Evolutionary conservation across 2,113 vertebrate species (phyloP).

Genomic region (Shinisaurus crocodilurus): DNA sequence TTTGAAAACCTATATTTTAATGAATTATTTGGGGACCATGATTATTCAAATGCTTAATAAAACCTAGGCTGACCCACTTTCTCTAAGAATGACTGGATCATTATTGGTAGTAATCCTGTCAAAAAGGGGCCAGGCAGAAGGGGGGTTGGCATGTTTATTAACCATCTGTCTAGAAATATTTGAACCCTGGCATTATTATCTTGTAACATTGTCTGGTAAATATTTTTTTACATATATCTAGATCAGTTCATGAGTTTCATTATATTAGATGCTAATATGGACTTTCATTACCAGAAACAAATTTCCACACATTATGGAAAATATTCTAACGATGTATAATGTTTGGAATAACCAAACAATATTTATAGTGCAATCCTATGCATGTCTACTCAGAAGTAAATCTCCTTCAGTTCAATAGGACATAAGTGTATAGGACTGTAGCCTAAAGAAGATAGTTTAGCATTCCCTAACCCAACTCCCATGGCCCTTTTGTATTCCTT

Average conservation of each 20-base stretch:
- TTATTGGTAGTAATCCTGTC: slow-evolving; percentile 71
- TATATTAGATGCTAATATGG: neutral
- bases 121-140: slow-evolving; percentile 64
- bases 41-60: slow-evolving; percentile 66
- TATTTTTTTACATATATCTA: slow-evolving; percentile 32
- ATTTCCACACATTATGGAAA: slow-evolving; percentile 19
- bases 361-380: neutral
- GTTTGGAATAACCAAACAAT: neutral
- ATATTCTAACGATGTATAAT: neutral
- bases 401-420: neutral
- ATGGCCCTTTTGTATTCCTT: neutral
- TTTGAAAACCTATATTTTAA: slow-evolving; percentile 35
- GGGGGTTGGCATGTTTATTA: slow-evolving; percentile 74
- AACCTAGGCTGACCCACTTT: slow-evolving; percentile 67
- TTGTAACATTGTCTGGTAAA: slow-evolving; percentile 41
- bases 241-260: neutral
- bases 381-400: neutral
- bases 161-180: slow-evolving; percentile 75
- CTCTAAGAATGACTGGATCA: slow-evolving; percentile 51
- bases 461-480: too few relatives aligned
- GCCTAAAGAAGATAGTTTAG: neutral
- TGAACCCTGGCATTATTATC: slow-evolving; percentile 67
- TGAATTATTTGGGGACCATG: slow-evolving; percentile 58
- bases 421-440: neutral
- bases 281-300: neutral